Evolutionary conservation across 2,113 vertebrate species (phyloP), one percentile per base, ranked within the genome.

Genomic region (Dipodomys ordii): DNA sequence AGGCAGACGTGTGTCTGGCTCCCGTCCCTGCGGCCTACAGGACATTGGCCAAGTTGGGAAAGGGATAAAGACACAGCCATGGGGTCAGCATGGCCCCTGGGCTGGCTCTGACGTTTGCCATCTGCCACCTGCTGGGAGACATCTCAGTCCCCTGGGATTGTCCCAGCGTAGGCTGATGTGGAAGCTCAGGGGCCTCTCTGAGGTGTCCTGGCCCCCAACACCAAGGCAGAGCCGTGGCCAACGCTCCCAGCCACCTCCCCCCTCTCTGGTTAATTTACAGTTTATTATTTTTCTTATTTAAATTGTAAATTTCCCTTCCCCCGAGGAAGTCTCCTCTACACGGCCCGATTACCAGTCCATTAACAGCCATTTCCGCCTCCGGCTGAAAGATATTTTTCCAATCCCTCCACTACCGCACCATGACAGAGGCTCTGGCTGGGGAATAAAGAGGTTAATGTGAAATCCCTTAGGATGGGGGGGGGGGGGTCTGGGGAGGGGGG

Each of bases 221-320:
- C 22, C 22, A 78, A 49, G 10, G 49, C 49, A 11, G 49, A 49
- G 49, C 49, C 49, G 12, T 49, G 49, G 53, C 53, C 53, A 57
- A 57, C 12, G 3, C 16, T 23, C 6, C 10, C 15, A 35, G 35
- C 44, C 44, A 67, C 32, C 60, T 73, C 20, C 19, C 83, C 68
- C 49, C 20, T 83, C 91, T 57, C n/a, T 83, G 53, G 80, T 94
- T 96, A 49, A 69, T 92, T 90, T 93, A 87, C 78, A 96, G 93
- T 92, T 95, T 92, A 92, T 93, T 89, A 93, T 85, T 96, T 95
- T 95, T 95, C 97, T 95, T 81, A 96, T 96, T 95, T 96, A 96
- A 96, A 95, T 91, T 96, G 81, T 96, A 94, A 94, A 95, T 96
- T 32, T 83, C 53, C 22, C 76, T 94, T 88, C 91, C 32, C 83